These are phyloP conservation scores for roundworm (Caenorhabditis elegans) DNA, from an alignment of 1,140 invertebrate species.

Conservation along the genomic window WBcel235 BX284602.5:9143501-9144000, in stretches of 20 bases:
- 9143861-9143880: background rate
- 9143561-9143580: conserved; percentile 34
- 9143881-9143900: conserved; percentile 33
- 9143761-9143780: conserved; percentile 30
- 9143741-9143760: conserved; percentile 7
- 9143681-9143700: conserved; percentile 21
- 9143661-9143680: too few relatives aligned
- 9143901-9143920: background rate
- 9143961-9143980: conserved; percentile 36
- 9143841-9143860: background rate
- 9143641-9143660: too few relatives aligned
- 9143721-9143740: conserved; percentile 42
- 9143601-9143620: conserved; percentile 30
- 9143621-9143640: background rate
- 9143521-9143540: conserved; percentile 41
- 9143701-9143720: conserved; percentile 38
- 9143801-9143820: conserved; percentile 17
- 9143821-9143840: conserved; percentile 9
- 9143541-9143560: conserved; percentile 27
- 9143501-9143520: conserved; percentile 38
- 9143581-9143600: conserved; percentile 39
- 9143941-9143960: conserved; percentile 39
- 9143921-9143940: conserved; percentile 40
- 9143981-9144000: conserved; percentile 32
- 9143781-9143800: conserved; percentile 28